phyloP scores from a whole-genome alignment of 2,797 vertebrate genomes.

The Kryptopterus vitreolus region DNA sequence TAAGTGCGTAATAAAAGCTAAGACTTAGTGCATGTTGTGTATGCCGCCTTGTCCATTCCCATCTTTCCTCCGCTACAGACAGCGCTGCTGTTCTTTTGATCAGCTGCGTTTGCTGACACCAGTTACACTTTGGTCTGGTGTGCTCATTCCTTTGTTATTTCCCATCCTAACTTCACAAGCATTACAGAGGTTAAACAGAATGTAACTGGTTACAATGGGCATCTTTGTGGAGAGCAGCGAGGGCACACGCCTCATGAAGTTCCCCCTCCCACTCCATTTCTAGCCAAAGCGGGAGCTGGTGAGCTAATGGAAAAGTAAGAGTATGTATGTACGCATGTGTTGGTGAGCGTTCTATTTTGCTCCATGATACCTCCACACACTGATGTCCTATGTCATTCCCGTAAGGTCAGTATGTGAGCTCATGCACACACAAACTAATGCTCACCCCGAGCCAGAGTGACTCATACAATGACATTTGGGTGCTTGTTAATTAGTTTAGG shows the following conservation, averaged over 20 bases:
- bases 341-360: slow-evolving; percentile 13
- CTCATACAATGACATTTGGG: not conserved
- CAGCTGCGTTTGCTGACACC: slow-evolving; percentile 4
- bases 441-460: not conserved
- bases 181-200: slow-evolving; percentile 9
- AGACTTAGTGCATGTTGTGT: not conserved
- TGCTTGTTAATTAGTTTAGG: not conserved
- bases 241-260: slow-evolving; percentile 8
- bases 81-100: not conserved
- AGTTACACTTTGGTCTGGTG: slow-evolving; percentile 9
- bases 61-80: not conserved
- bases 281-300: slow-evolving; percentile 60
- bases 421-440: slow-evolving; percentile 18
- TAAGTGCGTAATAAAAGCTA: not conserved
- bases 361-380: not conserved
- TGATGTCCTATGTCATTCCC: slow-evolving; percentile 44
- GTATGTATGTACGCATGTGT: slow-evolving; percentile 46
- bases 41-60: not conserved
- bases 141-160: slow-evolving; percentile 8
- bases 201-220: slow-evolving; percentile 11
- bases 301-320: slow-evolving; percentile 70
- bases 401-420: slow-evolving; percentile 28
- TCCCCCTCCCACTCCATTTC: slow-evolving; percentile 60
- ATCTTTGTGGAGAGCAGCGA: slow-evolving; percentile 29
- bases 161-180: slow-evolving; percentile 2